Base-by-base conservation (phyloP, 2,888 invertebrate genomes). In the Pandemis corylana region DNA sequence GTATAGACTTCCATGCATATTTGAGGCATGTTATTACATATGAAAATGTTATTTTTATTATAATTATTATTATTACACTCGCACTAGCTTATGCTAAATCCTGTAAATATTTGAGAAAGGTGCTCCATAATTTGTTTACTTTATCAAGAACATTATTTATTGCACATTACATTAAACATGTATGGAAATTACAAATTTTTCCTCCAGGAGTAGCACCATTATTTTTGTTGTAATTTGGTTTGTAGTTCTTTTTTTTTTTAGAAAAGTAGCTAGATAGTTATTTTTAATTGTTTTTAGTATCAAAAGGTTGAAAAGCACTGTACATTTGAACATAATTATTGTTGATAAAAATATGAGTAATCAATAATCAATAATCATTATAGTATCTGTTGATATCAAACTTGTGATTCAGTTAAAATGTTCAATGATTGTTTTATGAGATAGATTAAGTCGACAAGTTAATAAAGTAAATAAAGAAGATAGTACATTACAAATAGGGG, bases 21-120 rank as follows among this genome's bases (percentile, higher is more conserved):
- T 56, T 20, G 20, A 56, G 9, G 5, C 7, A 20, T 0, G n/a
- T n/a, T 15, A 7, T 20, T 56, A 3, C 9, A 20, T 12, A 6
- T 36, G 5, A 65, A 46, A 28, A 20, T 44, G 7, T 15, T 46
- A 64, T 13, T 20, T 12, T 44, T 20, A 13, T 20, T 20, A 20
- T 20, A 20, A 20, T 20, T 20, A 20, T 20, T 20, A 20, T 20
- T 20, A 53, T 46, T 56, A 15, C 20, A 41, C 41, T 65, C 20
- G 49, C 73, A 73, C 68, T 9, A 4, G 68, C 73, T 73, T 73
- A 56, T 28, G 73, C 72, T 63, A 56, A 36, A 36, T 36, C 46
- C 36, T 73, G 56, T 73, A 68, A 53, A 53, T 72, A 36, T 67
- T 72, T 62, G 63, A 68, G 42, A 61, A 20, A 61, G 41, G 20